Evolutionary conservation across 2,113 vertebrate species (phyloP).

Genomic region (Muntiacus reevesi): DNA sequence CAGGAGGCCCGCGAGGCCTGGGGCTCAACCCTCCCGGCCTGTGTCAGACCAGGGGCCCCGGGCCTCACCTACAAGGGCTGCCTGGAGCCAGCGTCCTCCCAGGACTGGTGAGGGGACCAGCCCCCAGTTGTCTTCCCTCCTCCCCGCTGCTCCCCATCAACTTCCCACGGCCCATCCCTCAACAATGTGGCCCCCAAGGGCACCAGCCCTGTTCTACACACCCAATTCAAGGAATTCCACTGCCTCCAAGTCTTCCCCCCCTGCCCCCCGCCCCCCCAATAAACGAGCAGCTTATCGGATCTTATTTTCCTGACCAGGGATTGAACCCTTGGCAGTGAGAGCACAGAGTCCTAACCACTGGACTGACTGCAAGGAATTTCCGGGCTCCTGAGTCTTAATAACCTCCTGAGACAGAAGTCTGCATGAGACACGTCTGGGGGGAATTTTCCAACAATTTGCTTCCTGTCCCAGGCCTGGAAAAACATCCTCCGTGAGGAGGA

Average conservation of each 20-base stretch:
- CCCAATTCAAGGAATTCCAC: not conserved
- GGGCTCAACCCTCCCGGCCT: not conserved
- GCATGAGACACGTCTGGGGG: not conserved
- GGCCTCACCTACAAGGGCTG: not conserved
- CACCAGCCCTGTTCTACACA: not conserved
- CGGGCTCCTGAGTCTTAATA: accelerated
- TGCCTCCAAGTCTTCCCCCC: not conserved
- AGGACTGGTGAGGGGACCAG: not conserved
- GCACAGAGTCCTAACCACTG: not conserved
- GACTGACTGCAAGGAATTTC: not conserved
- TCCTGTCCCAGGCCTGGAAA: not conserved
- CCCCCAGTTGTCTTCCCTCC: not conserved
- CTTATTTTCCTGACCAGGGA: not conserved
- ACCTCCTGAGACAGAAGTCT: not conserved
- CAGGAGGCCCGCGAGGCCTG: not conserved
- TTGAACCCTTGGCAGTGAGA: not conserved
- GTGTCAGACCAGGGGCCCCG: not conserved
- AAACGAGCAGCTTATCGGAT: not conserved
- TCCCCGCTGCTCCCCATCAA: not conserved
- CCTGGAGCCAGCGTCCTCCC: not conserved
- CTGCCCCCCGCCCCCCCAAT: accelerated
- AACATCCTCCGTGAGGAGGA: not conserved
- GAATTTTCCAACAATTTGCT: not conserved
- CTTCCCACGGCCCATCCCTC: not conserved
- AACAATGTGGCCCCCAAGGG: not conserved